Evolutionary conservation across 1,140 invertebrate genomes (phyloP).

Genomic region (Drosophila pectinifera): DNA sequence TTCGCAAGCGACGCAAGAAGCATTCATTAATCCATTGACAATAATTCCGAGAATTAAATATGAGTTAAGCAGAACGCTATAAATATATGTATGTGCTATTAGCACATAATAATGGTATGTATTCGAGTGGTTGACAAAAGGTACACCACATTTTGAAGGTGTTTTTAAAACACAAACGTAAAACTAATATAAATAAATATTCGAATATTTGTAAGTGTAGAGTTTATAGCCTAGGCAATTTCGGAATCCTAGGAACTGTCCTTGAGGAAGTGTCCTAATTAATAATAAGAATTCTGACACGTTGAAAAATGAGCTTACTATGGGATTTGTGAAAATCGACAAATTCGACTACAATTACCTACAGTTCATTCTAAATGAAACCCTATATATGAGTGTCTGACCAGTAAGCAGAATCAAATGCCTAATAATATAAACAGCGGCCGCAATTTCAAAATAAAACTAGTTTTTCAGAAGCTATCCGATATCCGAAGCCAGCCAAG

Average conservation of each 20-base stretch:
- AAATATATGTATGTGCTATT: too few relatives aligned
- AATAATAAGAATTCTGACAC: too few relatives aligned
- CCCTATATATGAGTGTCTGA: conserved; percentile 6
- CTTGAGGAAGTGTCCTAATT: too few relatives aligned
- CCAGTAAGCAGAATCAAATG: conserved; percentile 40
- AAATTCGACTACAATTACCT: conserved; percentile 2
- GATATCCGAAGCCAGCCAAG: conserved; percentile 52
- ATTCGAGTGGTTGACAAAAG: neutral
- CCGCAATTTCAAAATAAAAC: conserved; percentile 63
- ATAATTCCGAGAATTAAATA: conserved; percentile 19
- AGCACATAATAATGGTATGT: conserved; percentile 2
- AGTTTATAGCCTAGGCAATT: too few relatives aligned
- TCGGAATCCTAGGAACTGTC: too few relatives aligned
- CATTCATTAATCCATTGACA: conserved; percentile 16
- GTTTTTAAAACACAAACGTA: too few relatives aligned
- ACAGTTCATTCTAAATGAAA: conserved; percentile 3
- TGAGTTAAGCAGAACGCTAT: conserved; percentile 9
- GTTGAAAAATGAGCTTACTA: neutral
- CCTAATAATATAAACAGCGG: conserved; percentile 45
- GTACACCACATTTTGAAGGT: too few relatives aligned
- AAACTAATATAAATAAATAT: too few relatives aligned
- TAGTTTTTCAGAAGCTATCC: conserved; percentile 67
- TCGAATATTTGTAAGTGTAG: too few relatives aligned
- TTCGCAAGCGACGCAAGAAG: neutral
- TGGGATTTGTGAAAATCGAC: neutral